These are phyloP conservation scores for Ictalurus furcatus DNA, from an alignment of 2,113 vertebrate species.

Conservation along the genomic window DNA sequence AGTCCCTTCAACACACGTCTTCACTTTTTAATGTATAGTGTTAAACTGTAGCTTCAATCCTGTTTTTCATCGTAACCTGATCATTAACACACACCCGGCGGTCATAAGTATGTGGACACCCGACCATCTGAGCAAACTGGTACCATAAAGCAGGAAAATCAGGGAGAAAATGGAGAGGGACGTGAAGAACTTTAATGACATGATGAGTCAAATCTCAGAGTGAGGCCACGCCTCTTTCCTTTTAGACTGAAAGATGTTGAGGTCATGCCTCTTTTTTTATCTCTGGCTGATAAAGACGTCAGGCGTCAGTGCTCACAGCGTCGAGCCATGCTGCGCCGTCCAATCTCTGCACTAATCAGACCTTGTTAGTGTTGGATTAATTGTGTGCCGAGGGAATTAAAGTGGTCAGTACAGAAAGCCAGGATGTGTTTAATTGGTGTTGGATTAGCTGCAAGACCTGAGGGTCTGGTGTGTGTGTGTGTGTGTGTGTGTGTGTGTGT, in stretches of 20 bases:
- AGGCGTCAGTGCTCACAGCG: background rate
- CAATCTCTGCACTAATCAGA: conserved; percentile 5
- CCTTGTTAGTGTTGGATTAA: background rate
- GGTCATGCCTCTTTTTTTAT: background rate
- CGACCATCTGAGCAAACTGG: background rate
- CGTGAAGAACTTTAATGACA: background rate
- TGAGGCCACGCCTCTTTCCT: background rate
- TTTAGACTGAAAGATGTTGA: background rate
- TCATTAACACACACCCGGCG: background rate
- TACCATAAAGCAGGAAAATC: background rate
- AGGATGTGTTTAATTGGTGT: conserved; percentile 15
- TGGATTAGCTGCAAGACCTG: background rate
- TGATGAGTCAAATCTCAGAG: background rate
- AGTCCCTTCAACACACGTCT: background rate
- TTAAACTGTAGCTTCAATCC: background rate
- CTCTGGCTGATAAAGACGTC: background rate
- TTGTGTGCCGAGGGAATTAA: background rate
- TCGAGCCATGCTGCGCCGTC: background rate
- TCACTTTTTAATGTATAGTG: background rate
- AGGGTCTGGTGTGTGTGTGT: conserved; percentile 12
- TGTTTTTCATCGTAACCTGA: background rate
- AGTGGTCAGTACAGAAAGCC: background rate
- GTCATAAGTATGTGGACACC: background rate
- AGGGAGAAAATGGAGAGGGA: background rate
- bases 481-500: conserved; percentile 11